Evolutionary conservation across 2,113 vertebrate species (phyloP).

Genomic region (Macquaria ambigua): DNA sequence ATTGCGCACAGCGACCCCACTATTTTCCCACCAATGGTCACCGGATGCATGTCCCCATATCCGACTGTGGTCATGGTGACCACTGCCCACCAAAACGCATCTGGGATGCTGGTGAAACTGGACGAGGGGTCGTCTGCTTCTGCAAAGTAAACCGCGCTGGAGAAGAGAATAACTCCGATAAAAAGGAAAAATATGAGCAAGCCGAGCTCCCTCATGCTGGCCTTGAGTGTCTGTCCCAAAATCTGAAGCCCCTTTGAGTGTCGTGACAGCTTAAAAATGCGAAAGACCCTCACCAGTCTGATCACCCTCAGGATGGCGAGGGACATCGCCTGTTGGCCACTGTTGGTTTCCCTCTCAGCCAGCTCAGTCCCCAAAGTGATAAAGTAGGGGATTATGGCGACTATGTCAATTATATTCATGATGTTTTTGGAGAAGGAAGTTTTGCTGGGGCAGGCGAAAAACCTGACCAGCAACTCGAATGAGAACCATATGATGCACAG

Average conservation of each 20-base stretch:
- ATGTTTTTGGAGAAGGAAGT: conserved; percentile 96
- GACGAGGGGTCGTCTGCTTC: conserved; percentile 96
- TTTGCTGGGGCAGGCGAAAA: conserved; percentile 97
- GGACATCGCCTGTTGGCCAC: conserved; percentile 98
- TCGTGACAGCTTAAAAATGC: conserved; percentile 97
- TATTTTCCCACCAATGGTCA: conserved; percentile 98
- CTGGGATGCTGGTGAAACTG: conserved; percentile 96
- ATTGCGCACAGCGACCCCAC: conserved; percentile 97
- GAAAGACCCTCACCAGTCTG: conserved; percentile 94
- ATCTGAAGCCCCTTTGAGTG: conserved; percentile 98
- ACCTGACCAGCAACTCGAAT: conserved; percentile 95
- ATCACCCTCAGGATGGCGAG: conserved; percentile 97
- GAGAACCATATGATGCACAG: conserved; percentile 99
- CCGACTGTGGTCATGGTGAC: conserved; percentile 99
- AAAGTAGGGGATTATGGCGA: conserved; percentile 98
- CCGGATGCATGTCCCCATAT: conserved; percentile 98
- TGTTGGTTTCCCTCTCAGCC: conserved; percentile 91
- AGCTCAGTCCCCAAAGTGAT: conserved; percentile 97
- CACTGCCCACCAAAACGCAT: conserved; percentile 99
- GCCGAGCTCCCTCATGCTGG: conserved; percentile 96
- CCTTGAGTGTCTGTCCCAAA: conserved; percentile 96
- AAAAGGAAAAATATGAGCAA: conserved; percentile 98
- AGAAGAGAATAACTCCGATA: conserved; percentile 97
- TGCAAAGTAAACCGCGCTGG: conserved; percentile 97
- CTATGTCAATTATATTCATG: conserved; percentile 99